Conservation (phyloP, 2,888 invertebrate genomes). For the Kryphioiulus occultus region DNA sequence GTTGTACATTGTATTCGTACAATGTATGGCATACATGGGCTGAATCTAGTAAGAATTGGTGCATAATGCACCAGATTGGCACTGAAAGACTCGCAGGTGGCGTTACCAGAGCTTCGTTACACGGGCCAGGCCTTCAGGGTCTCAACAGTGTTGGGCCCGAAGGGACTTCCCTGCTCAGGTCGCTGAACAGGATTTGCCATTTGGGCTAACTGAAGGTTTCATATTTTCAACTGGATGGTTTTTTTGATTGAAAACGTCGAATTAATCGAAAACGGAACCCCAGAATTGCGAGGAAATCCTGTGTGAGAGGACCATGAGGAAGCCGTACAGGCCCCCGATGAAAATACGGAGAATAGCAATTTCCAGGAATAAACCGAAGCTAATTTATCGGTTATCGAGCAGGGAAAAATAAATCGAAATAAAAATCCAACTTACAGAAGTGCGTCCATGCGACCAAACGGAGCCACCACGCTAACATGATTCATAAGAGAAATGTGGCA, state of each 20-base stretch:
- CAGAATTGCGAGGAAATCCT: not conserved
- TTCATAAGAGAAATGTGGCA: conserved; percentile 5
- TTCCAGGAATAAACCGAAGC: not conserved
- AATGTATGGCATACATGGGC: no score
- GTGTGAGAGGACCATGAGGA: not conserved
- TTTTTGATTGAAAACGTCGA: not conserved
- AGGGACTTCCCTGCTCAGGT: no score
- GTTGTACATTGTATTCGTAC: no score
- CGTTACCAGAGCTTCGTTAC: not conserved
- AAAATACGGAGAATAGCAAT: not conserved
- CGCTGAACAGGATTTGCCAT: not conserved
- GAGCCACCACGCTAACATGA: conserved; percentile 40
- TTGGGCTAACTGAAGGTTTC: not conserved
- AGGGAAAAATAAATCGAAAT: not conserved
- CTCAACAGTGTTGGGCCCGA: not conserved
- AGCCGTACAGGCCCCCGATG: not conserved
- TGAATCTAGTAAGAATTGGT: not conserved
- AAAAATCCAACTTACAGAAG: not conserved
- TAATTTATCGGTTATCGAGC: not conserved
- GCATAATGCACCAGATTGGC: not conserved
- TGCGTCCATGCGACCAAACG: conserved; percentile 14
- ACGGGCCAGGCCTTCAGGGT: not conserved
- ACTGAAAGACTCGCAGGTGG: not conserved
- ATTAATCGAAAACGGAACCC: conserved; percentile 3
- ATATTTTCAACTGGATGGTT: not conserved